phyloP scores from a whole-genome alignment of 2,797 vertebrate species.

The Fratercula arctica region DNA sequence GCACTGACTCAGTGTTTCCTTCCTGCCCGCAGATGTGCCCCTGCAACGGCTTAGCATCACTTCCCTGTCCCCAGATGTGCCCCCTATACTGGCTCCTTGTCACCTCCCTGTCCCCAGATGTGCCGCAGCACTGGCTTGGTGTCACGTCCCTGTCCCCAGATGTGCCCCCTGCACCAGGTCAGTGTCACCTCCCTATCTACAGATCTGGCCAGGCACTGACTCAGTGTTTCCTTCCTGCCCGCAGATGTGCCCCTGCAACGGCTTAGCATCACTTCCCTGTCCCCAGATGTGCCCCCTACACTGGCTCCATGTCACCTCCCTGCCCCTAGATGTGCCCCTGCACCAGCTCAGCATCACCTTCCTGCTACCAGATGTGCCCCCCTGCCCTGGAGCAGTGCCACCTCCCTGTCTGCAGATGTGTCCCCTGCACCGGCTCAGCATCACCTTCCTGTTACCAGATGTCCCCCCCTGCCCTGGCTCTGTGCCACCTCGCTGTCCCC shows the following conservation, averaged over 20 bases:
- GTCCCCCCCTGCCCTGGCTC: no score
- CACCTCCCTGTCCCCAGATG: neutral
- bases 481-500: neutral
- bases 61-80: neutral
- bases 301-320: fast-evolving
- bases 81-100: fast-evolving
- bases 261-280: fast-evolving
- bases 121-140: no score
- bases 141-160: no score
- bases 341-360: fast-evolving
- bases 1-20: neutral
- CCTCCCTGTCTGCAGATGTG: neutral
- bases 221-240: no score
- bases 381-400: fast-evolving
- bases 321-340: neutral
- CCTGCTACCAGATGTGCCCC: no score
- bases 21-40: neutral
- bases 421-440: neutral
- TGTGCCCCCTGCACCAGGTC: no score
- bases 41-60: neutral
- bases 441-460: neutral
- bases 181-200: neutral
- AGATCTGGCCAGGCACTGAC: no score
- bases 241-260: no score
- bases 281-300: no score